phyloP scores from a whole-genome alignment of 2,888 invertebrate genomes.

The Perdita meconis region DNA sequence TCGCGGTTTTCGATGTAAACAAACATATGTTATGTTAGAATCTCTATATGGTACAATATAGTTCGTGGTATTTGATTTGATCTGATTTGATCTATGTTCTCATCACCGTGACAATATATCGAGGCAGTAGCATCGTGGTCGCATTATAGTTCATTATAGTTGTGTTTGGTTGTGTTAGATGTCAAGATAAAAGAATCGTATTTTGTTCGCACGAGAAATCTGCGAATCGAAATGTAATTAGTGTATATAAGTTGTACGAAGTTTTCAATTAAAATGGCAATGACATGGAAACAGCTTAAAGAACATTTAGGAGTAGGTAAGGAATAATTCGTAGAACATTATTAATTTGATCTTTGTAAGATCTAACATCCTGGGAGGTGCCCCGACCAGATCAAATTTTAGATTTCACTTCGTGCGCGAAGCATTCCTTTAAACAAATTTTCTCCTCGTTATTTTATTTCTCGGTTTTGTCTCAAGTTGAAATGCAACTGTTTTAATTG shows the following conservation, averaged over 20 bases:
- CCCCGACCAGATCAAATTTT: conserved; percentile 66
- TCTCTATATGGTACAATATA: conserved; percentile 30
- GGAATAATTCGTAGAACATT: conserved; percentile 55
- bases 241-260: conserved; percentile 62
- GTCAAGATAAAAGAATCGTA: conserved; percentile 71
- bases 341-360: conserved; percentile 52
- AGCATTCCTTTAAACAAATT: conserved; percentile 6
- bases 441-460: not conserved
- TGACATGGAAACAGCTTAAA: conserved; percentile 74
- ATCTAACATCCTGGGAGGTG: conserved; percentile 80
- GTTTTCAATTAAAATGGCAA: conserved; percentile 66
- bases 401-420: conserved; percentile 30
- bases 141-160: no score
- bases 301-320: conserved; percentile 79
- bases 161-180: conserved; percentile 74
- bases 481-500: not conserved
- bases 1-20: conserved; percentile 17
- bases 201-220: conserved; percentile 61
- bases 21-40: not conserved
- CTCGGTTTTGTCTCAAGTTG: not conserved
- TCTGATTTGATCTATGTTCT: conserved; percentile 39
- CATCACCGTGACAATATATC: conserved; percentile 53
- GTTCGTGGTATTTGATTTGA: conserved; percentile 33
- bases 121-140: conserved; percentile 66
- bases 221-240: conserved; percentile 72